Percentiles rank a stretch among this genome's conserved stretches.
Conservation (phyloP, 2,797 vertebrate genomes). For the Podargus strigoides region DNA sequence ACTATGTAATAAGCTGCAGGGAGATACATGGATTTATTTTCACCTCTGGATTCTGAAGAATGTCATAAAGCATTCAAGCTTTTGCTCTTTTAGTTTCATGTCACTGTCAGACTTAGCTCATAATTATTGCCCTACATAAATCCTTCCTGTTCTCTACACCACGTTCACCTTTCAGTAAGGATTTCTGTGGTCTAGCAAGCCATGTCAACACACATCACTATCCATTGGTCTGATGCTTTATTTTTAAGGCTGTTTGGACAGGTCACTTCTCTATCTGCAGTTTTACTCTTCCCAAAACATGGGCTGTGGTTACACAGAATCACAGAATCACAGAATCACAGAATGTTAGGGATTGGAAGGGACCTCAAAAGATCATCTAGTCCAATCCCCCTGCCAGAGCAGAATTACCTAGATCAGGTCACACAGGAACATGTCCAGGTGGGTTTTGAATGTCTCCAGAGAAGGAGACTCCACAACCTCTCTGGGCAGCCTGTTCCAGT, state of each 20-base stretch:
- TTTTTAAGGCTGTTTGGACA: not conserved
- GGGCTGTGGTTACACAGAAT: not conserved
- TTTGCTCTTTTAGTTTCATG: not conserved
- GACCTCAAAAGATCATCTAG: too few species aligned
- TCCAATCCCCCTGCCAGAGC: too few species aligned
- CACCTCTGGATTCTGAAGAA: not conserved
- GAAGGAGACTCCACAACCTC: too few species aligned
- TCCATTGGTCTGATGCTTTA: not conserved
- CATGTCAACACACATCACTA: not conserved
- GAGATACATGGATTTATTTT: conserved; percentile 12
- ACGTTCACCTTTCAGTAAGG: not conserved
- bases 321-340: too few species aligned
- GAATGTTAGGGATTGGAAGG: too few species aligned
- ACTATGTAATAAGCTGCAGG: not conserved
- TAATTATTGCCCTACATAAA: not conserved
- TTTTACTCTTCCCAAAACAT: not conserved
- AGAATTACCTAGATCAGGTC: too few species aligned
- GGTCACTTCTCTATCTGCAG: not conserved
- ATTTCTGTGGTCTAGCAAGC: not conserved
- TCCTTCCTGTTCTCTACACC: not conserved
- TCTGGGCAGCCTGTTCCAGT: too few species aligned
- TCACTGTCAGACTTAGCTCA: not conserved
- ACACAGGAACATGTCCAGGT: too few species aligned
- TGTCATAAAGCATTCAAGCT: not conserved
- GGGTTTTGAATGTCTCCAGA: too few species aligned